A percentile compares a stretch with the other conserved stretches of the same genome.
Evolutionary conservation across 2,797 vertebrate species (phyloP).

Genomic region (Phrynocephalus vlangalii): DNA sequence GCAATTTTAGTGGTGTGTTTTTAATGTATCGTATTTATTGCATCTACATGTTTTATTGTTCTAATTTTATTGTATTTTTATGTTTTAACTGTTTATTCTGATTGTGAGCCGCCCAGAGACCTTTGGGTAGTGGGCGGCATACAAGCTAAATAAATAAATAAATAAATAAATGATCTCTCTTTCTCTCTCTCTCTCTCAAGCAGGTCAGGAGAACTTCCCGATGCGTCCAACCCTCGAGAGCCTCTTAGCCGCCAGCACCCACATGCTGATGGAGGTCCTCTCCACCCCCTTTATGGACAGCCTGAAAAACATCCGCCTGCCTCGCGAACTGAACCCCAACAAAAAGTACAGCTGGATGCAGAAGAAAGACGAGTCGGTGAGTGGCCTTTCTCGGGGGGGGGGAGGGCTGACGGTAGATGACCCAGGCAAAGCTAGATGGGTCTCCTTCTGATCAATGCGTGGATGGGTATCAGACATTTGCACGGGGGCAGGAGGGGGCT

Average conservation of each 20-base stretch:
- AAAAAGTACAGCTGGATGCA: constrained; percentile 99
- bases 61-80: no score
- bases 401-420: background rate
- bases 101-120: no score
- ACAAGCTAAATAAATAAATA: no score
- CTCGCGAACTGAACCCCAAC: constrained; percentile 90
- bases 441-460: background rate
- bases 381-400: constrained; percentile 46
- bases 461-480: background rate
- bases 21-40: no score
- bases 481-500: no score
- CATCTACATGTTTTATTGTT: no score
- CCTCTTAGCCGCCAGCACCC: constrained; percentile 91
- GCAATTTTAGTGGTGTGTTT: no score
- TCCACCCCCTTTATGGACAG: constrained; percentile 82
- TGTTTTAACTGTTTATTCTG: no score
- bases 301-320: constrained; percentile 88
- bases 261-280: constrained; percentile 93
- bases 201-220: constrained; percentile 69
- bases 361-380: constrained; percentile 93
- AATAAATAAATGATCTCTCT: constrained; percentile 19
- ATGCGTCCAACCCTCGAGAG: constrained; percentile 86
- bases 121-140: no score
- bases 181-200: background rate
- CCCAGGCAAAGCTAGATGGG: background rate